phyloP scores from a whole-genome alignment of 2,113 vertebrate genomes.

The Psittacara wagleri region DNA sequence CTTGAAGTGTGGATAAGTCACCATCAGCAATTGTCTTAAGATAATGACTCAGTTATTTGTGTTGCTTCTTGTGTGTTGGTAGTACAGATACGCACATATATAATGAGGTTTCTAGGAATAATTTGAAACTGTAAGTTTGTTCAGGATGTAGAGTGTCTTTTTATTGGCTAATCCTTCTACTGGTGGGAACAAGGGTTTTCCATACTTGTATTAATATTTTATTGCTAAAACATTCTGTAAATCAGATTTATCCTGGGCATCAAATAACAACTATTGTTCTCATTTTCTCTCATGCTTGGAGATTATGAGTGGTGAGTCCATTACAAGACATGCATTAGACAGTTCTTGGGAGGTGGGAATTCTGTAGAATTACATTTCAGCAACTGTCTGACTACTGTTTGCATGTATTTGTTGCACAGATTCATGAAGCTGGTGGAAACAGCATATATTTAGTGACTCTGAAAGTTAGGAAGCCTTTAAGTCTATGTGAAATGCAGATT shows the following conservation, averaged over 20 bases:
- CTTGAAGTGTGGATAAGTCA: background rate
- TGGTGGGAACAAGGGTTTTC: background rate
- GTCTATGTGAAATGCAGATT: background rate
- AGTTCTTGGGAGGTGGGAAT: background rate
- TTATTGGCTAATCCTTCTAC: background rate
- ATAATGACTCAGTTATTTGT: background rate
- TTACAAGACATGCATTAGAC: background rate
- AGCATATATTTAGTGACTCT: background rate
- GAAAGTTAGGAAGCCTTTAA: background rate
- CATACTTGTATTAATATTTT: background rate
- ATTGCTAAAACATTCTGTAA: background rate
- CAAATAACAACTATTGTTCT: background rate
- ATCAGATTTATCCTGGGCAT: background rate
- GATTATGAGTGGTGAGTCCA: background rate
- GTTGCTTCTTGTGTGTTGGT: background rate
- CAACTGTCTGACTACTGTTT: background rate
- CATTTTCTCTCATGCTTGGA: background rate
- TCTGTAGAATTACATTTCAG: background rate
- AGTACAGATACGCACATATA: background rate
- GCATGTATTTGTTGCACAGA: background rate
- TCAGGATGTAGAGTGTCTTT: background rate
- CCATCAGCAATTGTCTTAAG: background rate
- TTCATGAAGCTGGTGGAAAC: background rate
- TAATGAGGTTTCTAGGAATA: background rate
- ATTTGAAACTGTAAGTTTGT: background rate